Conservation (phyloP, 2,888 invertebrate species). For the Conomelus anceps region DNA sequence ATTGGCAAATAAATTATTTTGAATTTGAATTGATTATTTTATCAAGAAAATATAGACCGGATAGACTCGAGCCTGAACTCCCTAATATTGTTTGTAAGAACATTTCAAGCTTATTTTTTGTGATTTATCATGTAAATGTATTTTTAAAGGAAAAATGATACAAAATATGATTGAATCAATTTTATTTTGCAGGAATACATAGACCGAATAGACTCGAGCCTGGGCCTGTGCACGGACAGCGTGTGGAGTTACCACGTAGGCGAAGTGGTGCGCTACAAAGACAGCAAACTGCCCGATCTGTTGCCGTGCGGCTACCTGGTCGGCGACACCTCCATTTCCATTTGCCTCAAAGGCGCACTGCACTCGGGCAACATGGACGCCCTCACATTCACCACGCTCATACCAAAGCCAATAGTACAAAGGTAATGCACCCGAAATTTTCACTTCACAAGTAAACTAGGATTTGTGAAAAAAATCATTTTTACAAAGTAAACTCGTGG, state of each 20-base stretch:
- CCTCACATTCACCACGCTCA: slow-evolving; percentile 89
- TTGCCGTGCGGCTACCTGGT: slow-evolving; percentile 90
- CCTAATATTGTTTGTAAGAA: too few relatives aligned
- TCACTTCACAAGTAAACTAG: too few relatives aligned
- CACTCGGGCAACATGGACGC: slow-evolving; percentile 84
- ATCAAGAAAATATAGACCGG: too few relatives aligned
- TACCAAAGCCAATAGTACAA: slow-evolving; percentile 93
- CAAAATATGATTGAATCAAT: too few relatives aligned
- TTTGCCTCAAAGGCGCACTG: slow-evolving; percentile 56
- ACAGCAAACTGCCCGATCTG: slow-evolving; percentile 66
- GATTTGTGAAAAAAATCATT: too few relatives aligned
- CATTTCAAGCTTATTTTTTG: too few relatives aligned
- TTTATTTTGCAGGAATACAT: slow-evolving; percentile 65
- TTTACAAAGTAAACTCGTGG: too few relatives aligned
- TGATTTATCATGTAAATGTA: too few relatives aligned
- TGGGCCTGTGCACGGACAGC: slow-evolving; percentile 77
- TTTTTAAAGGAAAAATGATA: too few relatives aligned
- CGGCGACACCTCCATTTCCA: slow-evolving; percentile 54
- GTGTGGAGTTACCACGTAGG: slow-evolving; percentile 91
- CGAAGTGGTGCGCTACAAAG: slow-evolving; percentile 50
- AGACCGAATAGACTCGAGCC: slow-evolving; percentile 82
- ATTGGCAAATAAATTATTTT: too few relatives aligned
- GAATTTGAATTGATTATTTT: too few relatives aligned
- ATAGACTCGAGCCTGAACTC: too few relatives aligned
- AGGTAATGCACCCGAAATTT: slow-evolving; percentile 54